Evolutionary conservation across 1,140 invertebrate species (phyloP), one percentile per base, ranked within the genome.

Genomic region (Hestina assimilis): DNA sequence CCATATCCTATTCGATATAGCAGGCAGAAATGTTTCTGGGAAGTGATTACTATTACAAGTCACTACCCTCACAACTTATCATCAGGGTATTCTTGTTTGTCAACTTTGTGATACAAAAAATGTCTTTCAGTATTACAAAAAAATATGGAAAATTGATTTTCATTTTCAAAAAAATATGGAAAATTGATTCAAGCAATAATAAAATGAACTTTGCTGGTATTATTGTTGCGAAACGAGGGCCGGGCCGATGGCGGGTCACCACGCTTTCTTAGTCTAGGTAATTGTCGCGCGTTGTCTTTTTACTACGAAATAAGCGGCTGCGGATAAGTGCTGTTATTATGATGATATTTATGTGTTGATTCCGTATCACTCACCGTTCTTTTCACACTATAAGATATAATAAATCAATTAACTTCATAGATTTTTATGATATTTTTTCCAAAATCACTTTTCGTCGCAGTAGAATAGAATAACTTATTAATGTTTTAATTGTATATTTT

Each of bases 181-280:
- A 35, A 55, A 38, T n/a, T n/a, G n/a, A n/a, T n/a, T n/a, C n/a
- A n/a, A n/a, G n/a, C n/a, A 12, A 19, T 17, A 9, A 9, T 17
- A 38, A 6, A 5, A 38, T 23, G 29, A 23, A 46, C 60, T 66
- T 52, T 51, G 52, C 43, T 56, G 29, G 24, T 59, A 52, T 41
- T 52, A 53, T 42, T 68, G 47, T 55, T 35, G 56, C 31, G 50
- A 59, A 66, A 59, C 24, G 40, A 54, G 59, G 50, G 50, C 47
- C 52, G 47, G 51, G 26, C 41, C 31, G 53, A 51, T 46, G 62
- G 43, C 29, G 52, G 71, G 71, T 74, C 73, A 73, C 66, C 70
- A 73, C 73, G 73, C 73, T 76, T 76, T 76, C 73, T 67, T 63
- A 59, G 63, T 35, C 61, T 56, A 51, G 59, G 68, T 73, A 75